These are phyloP conservation scores for Drosophila tsacasi DNA, from an alignment of 1,140 invertebrate species.

Conservation along the genomic window DNA sequence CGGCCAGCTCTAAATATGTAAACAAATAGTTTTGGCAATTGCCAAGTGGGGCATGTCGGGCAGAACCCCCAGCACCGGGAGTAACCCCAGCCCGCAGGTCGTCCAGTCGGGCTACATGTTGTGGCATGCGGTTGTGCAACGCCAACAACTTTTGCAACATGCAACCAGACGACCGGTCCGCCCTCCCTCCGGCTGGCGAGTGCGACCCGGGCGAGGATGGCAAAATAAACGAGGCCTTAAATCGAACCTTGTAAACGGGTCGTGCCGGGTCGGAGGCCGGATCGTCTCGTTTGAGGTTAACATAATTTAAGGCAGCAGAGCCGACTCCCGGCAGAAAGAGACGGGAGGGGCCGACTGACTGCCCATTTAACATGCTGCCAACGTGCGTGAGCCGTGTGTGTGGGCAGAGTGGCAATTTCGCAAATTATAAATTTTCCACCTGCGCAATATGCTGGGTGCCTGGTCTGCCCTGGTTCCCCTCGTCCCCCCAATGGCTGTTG, in stretches of 20 bases:
- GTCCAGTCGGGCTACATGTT: constrained; percentile 64
- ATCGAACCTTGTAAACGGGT: constrained; percentile 78
- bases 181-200: constrained; percentile 3
- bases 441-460: constrained; percentile 67
- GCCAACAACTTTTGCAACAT: constrained; percentile 81
- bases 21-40: constrained; percentile 84
- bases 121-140: constrained; percentile 80
- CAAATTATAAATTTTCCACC: constrained; percentile 84
- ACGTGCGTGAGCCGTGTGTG: constrained; percentile 57
- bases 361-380: constrained; percentile 79
- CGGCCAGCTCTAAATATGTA: constrained; percentile 80
- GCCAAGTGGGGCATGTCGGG: constrained; percentile 80
- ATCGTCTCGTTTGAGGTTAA: constrained; percentile 82
- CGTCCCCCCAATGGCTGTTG: constrained; percentile 44
- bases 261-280: constrained; percentile 29
- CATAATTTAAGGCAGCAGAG: constrained; percentile 72
- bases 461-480: constrained; percentile 1
- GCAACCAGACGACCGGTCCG: constrained; percentile 62
- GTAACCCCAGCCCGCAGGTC: constrained; percentile 13
- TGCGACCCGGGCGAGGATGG: constrained; percentile 38
- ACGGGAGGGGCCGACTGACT: constrained; percentile 45
- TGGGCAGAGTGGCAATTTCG: constrained; percentile 63
- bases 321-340: constrained; percentile 4
- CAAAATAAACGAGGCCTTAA: constrained; percentile 83
- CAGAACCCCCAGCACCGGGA: constrained; percentile 7